Evolutionary conservation across 1,140 invertebrate genomes (phyloP), one percentile per base, ranked within the genome.

Genomic region (Episyrphus balteatus): DNA sequence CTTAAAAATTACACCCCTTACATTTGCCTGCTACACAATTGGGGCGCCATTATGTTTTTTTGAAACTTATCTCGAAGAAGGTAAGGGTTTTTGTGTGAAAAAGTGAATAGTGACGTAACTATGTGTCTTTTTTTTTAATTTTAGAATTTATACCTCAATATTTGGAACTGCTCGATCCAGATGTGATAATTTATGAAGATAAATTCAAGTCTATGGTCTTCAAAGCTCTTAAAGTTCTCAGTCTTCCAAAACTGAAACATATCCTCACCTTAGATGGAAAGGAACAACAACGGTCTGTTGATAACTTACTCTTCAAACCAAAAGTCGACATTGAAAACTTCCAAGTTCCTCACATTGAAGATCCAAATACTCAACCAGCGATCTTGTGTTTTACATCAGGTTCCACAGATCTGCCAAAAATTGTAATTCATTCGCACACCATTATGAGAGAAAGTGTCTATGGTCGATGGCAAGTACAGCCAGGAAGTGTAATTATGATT

Each of bases 331-430:
- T 43, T 3, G 19, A 19, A 13, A 42, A 37, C 5, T 48, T 48
- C 34, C 15, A 14, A 14, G 13, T 30, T 19, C 14, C 19, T 5
- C 7, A 26, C 7, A 21, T 43, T 7, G 32, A 18, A 9, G 47
- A 48, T 33, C 33, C 47, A 11, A 5, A 26, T 14, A 19, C 11
- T n/a, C 30, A 26, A 38, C 15, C 33, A 10, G 40, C 41, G 1
- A 12, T 43, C 10, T 40, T 48, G 10, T 14, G 14, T 3, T 38
- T 43, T 9, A 48, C 47, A 2, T 48, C 47, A 5, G 47, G 47
- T 13, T 43, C 47, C 6, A 48, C 41, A 8, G 47, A 41, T 17
- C 11, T 40, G 17, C 47, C 47, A 8, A 48, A 48, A 38, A 41
- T 33, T 10, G 47, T 40, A 18, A 19, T 32, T 10, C 8, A 43